These are phyloP conservation scores for Bedellia somnulentella DNA, from an alignment of 2,888 invertebrate genomes.

Conservation along the genomic window DNA sequence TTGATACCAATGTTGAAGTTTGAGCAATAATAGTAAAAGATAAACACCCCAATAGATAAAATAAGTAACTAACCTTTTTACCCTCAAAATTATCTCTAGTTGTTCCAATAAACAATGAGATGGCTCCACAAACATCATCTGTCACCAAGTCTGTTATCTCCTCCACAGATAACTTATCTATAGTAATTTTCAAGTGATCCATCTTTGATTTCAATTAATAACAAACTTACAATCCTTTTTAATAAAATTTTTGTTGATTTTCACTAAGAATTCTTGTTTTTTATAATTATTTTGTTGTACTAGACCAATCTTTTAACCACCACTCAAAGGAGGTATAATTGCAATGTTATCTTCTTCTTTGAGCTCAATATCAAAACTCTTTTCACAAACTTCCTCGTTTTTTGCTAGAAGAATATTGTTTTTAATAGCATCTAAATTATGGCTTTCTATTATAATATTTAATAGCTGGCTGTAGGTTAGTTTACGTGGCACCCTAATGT, in stretches of 20 bases:
- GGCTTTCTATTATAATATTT: constrained; percentile 61
- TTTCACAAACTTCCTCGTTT: constrained; percentile 77
- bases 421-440: constrained; percentile 67
- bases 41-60: too few relatives aligned
- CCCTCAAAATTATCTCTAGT: constrained; percentile 83
- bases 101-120: constrained; percentile 87
- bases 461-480: constrained; percentile 62
- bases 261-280: too few relatives aligned
- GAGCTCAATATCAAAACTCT: constrained; percentile 55
- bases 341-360: constrained; percentile 80
- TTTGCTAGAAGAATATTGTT: constrained; percentile 76
- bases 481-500: constrained; percentile 48
- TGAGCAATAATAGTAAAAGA: too few relatives aligned
- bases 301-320: constrained; percentile 66
- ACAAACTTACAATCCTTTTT: too few relatives aligned
- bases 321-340: constrained; percentile 92
- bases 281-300: too few relatives aligned
- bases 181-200: constrained; percentile 71
- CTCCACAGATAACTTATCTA: constrained; percentile 68
- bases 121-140: constrained; percentile 80
- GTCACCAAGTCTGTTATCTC: constrained; percentile 67
- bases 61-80: too few relatives aligned
- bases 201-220: constrained; percentile 33
- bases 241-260: too few relatives aligned
- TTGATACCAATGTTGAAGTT: too few relatives aligned